Evolutionary conservation across 2,797 vertebrate species (phyloP).

Genomic region (Buphagus erythrorhynchus): DNA sequence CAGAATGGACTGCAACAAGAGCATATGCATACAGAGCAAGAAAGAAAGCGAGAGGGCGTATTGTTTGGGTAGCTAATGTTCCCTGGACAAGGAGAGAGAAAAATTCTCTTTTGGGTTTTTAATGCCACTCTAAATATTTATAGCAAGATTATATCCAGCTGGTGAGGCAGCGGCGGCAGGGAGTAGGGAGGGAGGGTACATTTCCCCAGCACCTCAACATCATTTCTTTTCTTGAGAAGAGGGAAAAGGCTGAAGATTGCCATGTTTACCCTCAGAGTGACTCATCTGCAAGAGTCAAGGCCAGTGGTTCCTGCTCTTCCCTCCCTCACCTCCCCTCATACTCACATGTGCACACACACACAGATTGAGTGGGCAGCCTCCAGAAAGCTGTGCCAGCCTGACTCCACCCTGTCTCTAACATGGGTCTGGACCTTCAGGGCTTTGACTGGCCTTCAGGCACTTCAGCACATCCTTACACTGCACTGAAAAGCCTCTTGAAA

Average conservation of each 20-base stretch:
- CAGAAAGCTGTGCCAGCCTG: background rate
- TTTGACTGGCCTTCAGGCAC: background rate
- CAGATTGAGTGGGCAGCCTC: background rate
- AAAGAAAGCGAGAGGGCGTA: background rate
- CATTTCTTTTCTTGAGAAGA: background rate
- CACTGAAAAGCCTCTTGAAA: background rate
- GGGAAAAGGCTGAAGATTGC: background rate
- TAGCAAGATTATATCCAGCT: constrained; percentile 15
- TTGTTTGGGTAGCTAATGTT: constrained; percentile 61
- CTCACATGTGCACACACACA: accelerated
- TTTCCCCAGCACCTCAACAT: background rate
- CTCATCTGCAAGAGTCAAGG: background rate
- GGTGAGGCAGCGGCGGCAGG: background rate
- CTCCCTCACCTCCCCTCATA: background rate
- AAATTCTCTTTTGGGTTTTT: constrained; percentile 28
- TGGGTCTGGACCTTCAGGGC: background rate
- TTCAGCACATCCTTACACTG: background rate
- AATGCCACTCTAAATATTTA: constrained; percentile 70
- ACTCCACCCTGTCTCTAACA: background rate
- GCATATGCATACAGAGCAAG: background rate
- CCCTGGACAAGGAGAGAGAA: background rate
- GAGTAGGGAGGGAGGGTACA: background rate
- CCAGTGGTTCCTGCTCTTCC: background rate
- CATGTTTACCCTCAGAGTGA: background rate
- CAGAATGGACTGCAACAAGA: background rate